phyloP scores from a whole-genome alignment of 2,113 vertebrate species.

The Benitochromis conjunctus region DNA sequence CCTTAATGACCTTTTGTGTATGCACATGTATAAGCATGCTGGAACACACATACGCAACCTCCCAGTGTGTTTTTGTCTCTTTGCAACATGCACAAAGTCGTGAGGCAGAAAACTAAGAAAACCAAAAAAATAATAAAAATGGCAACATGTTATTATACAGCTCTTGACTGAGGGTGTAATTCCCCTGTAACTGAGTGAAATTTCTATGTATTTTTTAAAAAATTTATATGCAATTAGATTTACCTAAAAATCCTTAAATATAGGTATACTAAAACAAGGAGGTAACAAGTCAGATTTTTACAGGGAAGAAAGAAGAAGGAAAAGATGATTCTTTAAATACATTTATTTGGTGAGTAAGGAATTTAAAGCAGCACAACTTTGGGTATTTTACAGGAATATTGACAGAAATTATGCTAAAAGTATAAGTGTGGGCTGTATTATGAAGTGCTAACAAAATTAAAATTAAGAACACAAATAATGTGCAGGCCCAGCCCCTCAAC shows the following conservation, averaged over 20 bases:
- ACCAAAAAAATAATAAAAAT: background rate
- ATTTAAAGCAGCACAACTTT: background rate
- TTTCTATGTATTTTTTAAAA: background rate
- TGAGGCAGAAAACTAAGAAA: background rate
- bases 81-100: background rate
- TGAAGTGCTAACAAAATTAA: background rate
- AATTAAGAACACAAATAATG: background rate
- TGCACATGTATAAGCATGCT: background rate
- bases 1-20: background rate
- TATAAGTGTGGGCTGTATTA: background rate
- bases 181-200: background rate
- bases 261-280: background rate
- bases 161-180: background rate
- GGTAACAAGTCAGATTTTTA: background rate
- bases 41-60: background rate
- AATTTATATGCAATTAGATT: background rate
- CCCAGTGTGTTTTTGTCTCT: background rate
- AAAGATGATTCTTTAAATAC: background rate
- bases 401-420: background rate
- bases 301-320: background rate
- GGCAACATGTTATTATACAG: background rate
- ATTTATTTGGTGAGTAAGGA: background rate
- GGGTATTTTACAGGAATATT: background rate
- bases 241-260: background rate
- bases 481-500: background rate